A percentile compares a stretch with the other conserved stretches of the same genome.
Conservation (phyloP, 2,797 vertebrate species). For the Naso thynnoides region DNA sequence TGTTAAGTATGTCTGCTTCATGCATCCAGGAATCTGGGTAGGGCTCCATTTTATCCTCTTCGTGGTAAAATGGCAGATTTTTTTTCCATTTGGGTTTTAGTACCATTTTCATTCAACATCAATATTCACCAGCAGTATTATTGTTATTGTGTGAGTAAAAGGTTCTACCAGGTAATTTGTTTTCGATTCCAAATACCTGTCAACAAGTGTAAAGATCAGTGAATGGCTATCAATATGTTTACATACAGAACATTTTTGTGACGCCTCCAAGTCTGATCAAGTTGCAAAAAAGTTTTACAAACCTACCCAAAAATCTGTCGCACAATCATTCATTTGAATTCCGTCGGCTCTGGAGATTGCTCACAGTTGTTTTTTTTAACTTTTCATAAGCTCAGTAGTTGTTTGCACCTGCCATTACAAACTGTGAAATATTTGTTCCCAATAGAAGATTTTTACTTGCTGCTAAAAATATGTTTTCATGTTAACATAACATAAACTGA, state of each 20-base stretch:
- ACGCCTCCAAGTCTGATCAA: constrained; percentile 46
- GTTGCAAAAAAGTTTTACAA: constrained; percentile 42
- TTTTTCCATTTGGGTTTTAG: constrained; percentile 45
- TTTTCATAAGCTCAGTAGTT: constrained; percentile 60
- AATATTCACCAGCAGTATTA: constrained; percentile 81
- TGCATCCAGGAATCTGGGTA: constrained; percentile 59
- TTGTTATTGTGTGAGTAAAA: constrained; percentile 54
- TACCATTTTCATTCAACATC: constrained; percentile 54
- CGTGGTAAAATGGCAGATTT: constrained; percentile 43
- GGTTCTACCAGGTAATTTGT: constrained; percentile 70
- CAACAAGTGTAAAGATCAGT: constrained; percentile 27
- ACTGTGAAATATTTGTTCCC: constrained; percentile 84
- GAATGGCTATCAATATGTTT: constrained; percentile 63
- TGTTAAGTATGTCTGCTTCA: constrained; percentile 53
- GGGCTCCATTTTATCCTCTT: constrained; percentile 62
- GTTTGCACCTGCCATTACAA: constrained; percentile 77
- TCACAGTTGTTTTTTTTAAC: constrained; percentile 40
- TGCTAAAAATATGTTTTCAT: constrained; percentile 82
- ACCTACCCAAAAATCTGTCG: constrained; percentile 51
- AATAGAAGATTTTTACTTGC: constrained; percentile 76
- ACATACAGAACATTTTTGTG: constrained; percentile 56
- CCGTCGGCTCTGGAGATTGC: constrained; percentile 43
- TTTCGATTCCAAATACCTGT: constrained; percentile 50
- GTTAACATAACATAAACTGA: constrained; percentile 57
- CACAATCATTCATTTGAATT: constrained; percentile 61